A percentile compares a stretch with the other conserved stretches of the same genome.
Conservation (phyloP, 2,797 vertebrate genomes). For the Mionectes olivaceus region DNA sequence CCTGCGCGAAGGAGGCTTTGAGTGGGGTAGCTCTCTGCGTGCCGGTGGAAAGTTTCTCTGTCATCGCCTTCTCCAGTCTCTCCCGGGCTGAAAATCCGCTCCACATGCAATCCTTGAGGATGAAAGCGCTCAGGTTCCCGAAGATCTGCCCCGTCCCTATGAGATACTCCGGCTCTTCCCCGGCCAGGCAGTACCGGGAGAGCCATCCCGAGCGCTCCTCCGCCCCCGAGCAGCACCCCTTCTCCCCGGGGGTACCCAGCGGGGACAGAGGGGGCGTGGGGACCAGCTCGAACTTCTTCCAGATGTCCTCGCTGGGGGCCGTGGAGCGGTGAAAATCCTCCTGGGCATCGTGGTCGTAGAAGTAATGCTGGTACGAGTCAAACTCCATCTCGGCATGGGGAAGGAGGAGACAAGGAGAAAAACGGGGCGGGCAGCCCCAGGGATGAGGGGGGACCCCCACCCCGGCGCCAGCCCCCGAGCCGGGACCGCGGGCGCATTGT, state of each 20-base stretch:
- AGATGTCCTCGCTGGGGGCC: constrained; percentile 96
- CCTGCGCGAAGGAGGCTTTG: constrained; percentile 43
- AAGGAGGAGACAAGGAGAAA: neutral
- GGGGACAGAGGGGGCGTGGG: constrained; percentile 90
- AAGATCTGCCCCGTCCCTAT: constrained; percentile 82
- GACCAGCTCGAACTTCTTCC: constrained; percentile 98
- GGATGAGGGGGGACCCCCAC: neutral
- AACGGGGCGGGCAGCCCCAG: neutral
- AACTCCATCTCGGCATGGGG: constrained; percentile 88
- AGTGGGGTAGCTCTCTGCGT: constrained; percentile 38
- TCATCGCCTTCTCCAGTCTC: constrained; percentile 90
- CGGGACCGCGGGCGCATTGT: constrained; percentile 36
- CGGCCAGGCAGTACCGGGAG: constrained; percentile 78
- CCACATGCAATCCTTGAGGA: constrained; percentile 99
- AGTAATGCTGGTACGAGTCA: constrained; percentile 92
- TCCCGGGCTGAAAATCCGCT: constrained; percentile 92
- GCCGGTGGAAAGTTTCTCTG: constrained; percentile 79
- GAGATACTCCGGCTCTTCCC: constrained; percentile 87
- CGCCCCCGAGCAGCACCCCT: constrained; percentile 74
- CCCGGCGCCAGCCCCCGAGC: neutral
- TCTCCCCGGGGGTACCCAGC: constrained; percentile 78
- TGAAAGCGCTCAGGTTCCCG: constrained; percentile 89
- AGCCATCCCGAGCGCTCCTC: constrained; percentile 85
- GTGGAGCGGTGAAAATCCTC: constrained; percentile 95
- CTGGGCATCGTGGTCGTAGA: constrained; percentile 91